These are phyloP conservation scores for Danio tinwini DNA, from an alignment of 2,797 vertebrate species.

Conservation along the genomic window DNA sequence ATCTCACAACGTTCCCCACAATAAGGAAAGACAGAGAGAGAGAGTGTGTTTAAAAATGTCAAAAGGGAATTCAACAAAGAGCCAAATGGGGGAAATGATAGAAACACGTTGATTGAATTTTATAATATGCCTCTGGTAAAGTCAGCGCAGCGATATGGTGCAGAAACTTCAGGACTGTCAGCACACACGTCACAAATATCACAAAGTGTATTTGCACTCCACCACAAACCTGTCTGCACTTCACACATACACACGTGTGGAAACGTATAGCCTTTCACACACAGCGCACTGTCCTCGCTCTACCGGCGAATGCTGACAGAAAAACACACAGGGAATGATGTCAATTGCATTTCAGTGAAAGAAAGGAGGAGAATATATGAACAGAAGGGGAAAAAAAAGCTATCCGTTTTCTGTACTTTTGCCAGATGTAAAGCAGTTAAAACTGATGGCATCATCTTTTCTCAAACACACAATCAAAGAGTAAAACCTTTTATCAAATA, in stretches of 20 bases:
- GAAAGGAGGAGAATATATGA: constrained; percentile 49
- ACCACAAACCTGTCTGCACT: constrained; percentile 57
- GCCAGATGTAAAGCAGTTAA: not conserved
- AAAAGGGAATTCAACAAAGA: constrained; percentile 7
- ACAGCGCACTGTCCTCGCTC: constrained; percentile 55
- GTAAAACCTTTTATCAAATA: constrained; percentile 55
- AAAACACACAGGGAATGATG: constrained; percentile 52
- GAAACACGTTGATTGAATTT: constrained; percentile 9
- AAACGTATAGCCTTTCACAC: constrained; percentile 19
- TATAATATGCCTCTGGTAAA: not conserved
- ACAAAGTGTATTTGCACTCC: constrained; percentile 45
- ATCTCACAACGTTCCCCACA: constrained; percentile 6
- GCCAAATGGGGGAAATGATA: not conserved
- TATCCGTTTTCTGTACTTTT: constrained; percentile 52
- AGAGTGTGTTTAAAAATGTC: not conserved
- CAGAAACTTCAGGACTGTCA: constrained; percentile 50
- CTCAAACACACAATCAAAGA: constrained; percentile 44
- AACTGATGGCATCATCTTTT: not conserved
- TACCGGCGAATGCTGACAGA: constrained; percentile 53
- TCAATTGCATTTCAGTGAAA: constrained; percentile 52
- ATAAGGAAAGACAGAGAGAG: not conserved
- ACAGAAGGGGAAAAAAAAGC: constrained; percentile 58
- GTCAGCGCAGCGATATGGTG: not conserved
- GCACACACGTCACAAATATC: constrained; percentile 51
- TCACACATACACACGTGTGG: constrained; percentile 31